These are phyloP conservation scores for Lates japonicus DNA, from an alignment of 2,797 vertebrate species.

Conservation along the genomic window DNA sequence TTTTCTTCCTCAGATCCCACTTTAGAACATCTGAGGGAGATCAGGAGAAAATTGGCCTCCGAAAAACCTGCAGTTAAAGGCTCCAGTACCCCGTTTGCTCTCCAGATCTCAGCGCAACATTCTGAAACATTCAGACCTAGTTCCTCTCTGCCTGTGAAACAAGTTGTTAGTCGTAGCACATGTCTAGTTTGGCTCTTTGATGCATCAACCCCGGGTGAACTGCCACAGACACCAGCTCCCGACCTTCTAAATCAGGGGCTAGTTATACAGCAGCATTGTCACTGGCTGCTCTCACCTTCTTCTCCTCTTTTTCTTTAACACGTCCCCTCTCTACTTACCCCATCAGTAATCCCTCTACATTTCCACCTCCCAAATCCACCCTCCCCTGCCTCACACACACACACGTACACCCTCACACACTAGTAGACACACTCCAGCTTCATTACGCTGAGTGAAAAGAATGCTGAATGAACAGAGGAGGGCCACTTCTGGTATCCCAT, in stretches of 20 bases:
- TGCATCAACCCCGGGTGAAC: slow-evolving; percentile 58
- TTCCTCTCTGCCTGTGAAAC: slow-evolving; percentile 74
- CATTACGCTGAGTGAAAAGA: slow-evolving; percentile 63
- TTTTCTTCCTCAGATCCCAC: slow-evolving; percentile 81
- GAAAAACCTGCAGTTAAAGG: slow-evolving; percentile 81
- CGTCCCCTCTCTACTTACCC: slow-evolving; percentile 26
- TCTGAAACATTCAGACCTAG: slow-evolving; percentile 74
- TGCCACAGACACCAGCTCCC: slow-evolving; percentile 46
- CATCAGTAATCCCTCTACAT: slow-evolving; percentile 46
- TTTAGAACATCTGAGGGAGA: slow-evolving; percentile 83
- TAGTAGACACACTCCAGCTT: slow-evolving; percentile 57
- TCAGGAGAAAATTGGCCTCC: slow-evolving; percentile 83
- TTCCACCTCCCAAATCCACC: slow-evolving; percentile 36
- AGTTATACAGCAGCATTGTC: slow-evolving; percentile 44
- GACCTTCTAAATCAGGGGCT: slow-evolving; percentile 61
- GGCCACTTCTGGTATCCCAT: slow-evolving; percentile 61
- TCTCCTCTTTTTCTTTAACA: slow-evolving; percentile 28
- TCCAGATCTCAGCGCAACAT: slow-evolving; percentile 75
- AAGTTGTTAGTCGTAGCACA: slow-evolving; percentile 73
- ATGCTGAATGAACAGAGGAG: slow-evolving; percentile 67
- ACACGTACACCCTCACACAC: slow-evolving; percentile 34
- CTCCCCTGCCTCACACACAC: slow-evolving; percentile 39
- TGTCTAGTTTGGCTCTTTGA: slow-evolving; percentile 69
- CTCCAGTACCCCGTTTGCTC: slow-evolving; percentile 71
- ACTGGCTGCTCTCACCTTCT: slow-evolving; percentile 33